These are phyloP conservation scores for Premnoplex brunnescens DNA, from an alignment of 2,797 vertebrate species.

Conservation along the genomic window DNA sequence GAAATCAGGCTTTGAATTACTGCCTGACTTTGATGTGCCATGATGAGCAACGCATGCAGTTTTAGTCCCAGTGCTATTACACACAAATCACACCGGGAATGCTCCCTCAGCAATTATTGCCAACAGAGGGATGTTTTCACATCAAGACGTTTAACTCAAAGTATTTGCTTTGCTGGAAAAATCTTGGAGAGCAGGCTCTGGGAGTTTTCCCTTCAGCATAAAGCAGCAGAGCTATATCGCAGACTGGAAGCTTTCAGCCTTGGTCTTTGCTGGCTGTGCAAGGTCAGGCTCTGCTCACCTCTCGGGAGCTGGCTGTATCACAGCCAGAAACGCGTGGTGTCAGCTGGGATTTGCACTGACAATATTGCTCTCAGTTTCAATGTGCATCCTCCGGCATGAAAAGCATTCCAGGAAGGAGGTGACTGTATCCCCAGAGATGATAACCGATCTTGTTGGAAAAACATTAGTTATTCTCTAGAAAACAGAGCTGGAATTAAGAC, in stretches of 20 bases:
- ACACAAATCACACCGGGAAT: not conserved
- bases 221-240: not conserved
- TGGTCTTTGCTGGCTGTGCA: not conserved
- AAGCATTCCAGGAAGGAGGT: slow-evolving; percentile 8
- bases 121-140: not conserved
- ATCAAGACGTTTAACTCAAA: not conserved
- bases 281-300: not conserved
- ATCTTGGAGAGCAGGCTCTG: not conserved
- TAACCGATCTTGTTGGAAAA: not conserved
- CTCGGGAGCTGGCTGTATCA: not conserved
- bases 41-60: not conserved
- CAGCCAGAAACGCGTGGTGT: not conserved
- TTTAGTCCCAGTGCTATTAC: not conserved
- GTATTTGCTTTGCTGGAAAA: not conserved
- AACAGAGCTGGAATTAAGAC: not conserved
- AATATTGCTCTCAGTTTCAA: not conserved
- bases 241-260: not conserved
- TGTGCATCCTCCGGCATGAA: rapidly evolving
- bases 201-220: not conserved
- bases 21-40: not conserved
- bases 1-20: not conserved
- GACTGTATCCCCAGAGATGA: not conserved
- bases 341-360: not conserved
- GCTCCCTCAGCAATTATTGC: not conserved
- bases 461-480: not conserved